phyloP scores from a whole-genome alignment of 2,113 vertebrate genomes.

The Heptranchias perlo region DNA sequence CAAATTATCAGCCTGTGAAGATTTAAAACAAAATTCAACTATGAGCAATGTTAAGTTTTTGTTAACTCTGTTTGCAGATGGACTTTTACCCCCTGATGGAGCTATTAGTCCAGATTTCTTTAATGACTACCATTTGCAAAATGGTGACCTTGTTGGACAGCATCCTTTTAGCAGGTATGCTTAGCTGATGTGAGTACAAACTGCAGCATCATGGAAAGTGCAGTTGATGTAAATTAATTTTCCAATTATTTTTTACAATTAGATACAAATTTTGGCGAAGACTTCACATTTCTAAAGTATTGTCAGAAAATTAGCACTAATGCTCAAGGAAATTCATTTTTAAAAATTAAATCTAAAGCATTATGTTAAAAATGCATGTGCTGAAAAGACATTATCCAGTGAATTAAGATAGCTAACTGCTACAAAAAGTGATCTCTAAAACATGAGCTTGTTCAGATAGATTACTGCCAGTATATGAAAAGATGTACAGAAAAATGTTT shows the following conservation, averaged over 20 bases:
- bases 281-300: not conserved
- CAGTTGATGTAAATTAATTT: not conserved
- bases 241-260: not conserved
- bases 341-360: not conserved
- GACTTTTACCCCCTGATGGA: slow-evolving; percentile 76
- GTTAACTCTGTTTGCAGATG: slow-evolving; percentile 61
- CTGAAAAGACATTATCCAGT: not conserved
- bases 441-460: not conserved
- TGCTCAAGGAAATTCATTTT: not conserved
- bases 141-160: slow-evolving; percentile 72
- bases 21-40: not conserved
- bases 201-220: not conserved
- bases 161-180: slow-evolving; percentile 69
- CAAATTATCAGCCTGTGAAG: not conserved
- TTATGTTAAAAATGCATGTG: not conserved
- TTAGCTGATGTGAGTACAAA: not conserved
- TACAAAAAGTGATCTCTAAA: not conserved
- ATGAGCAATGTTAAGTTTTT: not conserved
- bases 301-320: not conserved
- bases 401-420: not conserved
- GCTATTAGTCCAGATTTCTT: slow-evolving; percentile 82
- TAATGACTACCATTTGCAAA: slow-evolving; percentile 72
- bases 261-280: not conserved
- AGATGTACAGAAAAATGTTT: not conserved
- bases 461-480: not conserved